These are phyloP conservation scores for Sebastes kiyomatsui DNA, from an alignment of 2,797 vertebrate genomes.

Conservation along the genomic window DNA sequence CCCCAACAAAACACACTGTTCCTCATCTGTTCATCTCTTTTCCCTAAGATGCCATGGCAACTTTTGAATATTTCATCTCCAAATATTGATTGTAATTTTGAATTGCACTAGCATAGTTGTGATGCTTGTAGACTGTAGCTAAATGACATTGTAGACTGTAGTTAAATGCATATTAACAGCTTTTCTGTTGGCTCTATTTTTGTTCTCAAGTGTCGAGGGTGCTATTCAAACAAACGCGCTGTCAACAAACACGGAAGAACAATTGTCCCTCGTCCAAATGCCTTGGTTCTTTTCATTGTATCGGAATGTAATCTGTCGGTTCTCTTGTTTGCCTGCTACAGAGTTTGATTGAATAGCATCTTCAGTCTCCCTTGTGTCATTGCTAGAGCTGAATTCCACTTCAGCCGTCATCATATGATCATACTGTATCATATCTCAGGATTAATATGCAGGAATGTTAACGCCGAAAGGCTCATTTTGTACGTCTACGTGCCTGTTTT, in stretches of 20 bases:
- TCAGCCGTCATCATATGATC: constrained; percentile 66
- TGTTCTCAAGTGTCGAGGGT: constrained; percentile 68
- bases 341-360: constrained; percentile 78
- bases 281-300: constrained; percentile 24
- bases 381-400: constrained; percentile 69
- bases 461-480: constrained; percentile 44
- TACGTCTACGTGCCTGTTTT: constrained; percentile 68
- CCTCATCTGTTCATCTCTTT: constrained; percentile 46
- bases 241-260: constrained; percentile 67
- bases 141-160: constrained; percentile 70
- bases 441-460: constrained; percentile 69
- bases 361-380: constrained; percentile 77
- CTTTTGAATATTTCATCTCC: constrained; percentile 79
- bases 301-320: constrained; percentile 45
- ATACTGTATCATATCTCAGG: constrained; percentile 57
- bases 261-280: constrained; percentile 55
- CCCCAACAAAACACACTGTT: constrained; percentile 53
- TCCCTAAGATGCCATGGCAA: constrained; percentile 83
- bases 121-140: constrained; percentile 81
- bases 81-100: constrained; percentile 73
- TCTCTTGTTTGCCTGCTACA: constrained; percentile 64
- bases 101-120: constrained; percentile 73
- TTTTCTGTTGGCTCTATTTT: constrained; percentile 76
- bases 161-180: constrained; percentile 75
- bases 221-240: constrained; percentile 76